These are phyloP conservation scores for Drosophila multiciliata DNA, from an alignment of 2,888 invertebrate species.

Conservation along the genomic window DNA sequence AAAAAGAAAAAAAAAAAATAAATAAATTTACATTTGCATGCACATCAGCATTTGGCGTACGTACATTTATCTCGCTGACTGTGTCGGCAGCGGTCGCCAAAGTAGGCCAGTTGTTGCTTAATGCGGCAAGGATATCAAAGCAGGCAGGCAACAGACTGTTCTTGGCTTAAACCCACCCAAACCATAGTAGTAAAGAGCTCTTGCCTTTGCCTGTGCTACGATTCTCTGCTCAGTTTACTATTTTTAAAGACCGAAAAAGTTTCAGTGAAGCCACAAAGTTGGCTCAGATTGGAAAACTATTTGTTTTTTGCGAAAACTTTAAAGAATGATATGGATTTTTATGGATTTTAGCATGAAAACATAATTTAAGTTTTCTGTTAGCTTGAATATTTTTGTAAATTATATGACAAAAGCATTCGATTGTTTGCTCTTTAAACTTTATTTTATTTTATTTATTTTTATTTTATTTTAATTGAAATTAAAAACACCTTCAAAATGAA, in stretches of 20 bases:
- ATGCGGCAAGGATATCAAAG: constrained; percentile 51
- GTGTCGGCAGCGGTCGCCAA: constrained; percentile 45
- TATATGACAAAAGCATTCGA: background rate
- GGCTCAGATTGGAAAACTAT: background rate
- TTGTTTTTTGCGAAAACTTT: background rate
- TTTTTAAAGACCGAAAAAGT: constrained; percentile 8
- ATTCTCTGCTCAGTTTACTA: background rate
- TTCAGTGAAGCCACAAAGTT: background rate
- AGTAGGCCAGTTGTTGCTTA: constrained; percentile 59
- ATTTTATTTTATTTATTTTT: too few relatives aligned
- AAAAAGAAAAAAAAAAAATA: background rate
- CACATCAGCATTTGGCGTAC: constrained; percentile 75
- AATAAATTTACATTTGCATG: constrained; percentile 74
- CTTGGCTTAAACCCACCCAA: constrained; percentile 1
- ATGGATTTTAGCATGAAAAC: background rate
- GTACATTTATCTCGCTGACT: constrained; percentile 71
- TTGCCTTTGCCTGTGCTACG: background rate
- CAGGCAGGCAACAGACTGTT: background rate
- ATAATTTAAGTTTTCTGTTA: background rate
- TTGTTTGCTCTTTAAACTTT: background rate
- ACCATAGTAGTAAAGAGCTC: background rate
- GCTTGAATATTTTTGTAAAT: background rate
- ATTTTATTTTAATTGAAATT: too few relatives aligned
- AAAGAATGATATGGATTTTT: background rate
- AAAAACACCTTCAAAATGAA: background rate